phyloP scores from a whole-genome alignment of 92 coral and sea anemone species.

The Plumapathes pennacea region DNA sequence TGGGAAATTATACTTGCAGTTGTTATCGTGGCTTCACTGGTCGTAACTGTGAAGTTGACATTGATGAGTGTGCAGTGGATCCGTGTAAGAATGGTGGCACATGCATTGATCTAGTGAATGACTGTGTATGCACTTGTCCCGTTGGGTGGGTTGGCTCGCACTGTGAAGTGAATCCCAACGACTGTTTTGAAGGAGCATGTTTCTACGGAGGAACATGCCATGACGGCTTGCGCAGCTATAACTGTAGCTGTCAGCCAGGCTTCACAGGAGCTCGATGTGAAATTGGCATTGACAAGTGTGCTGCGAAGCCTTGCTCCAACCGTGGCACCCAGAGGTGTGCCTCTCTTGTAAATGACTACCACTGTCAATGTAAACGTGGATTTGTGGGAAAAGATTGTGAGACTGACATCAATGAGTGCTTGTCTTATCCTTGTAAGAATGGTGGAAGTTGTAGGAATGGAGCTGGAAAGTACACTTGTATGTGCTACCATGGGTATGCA shows the following conservation, averaged over 20 bases:
- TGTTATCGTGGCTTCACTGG: constrained; percentile 88
- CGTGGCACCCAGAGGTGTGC: constrained; percentile 79
- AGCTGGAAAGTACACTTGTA: constrained; percentile 79
- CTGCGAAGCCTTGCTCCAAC: constrained; percentile 76
- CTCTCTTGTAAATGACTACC: constrained; percentile 63
- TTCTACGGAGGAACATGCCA: constrained; percentile 80
- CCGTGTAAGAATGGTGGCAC: constrained; percentile 76
- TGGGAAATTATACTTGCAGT: constrained; percentile 73
- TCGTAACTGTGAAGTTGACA: constrained; percentile 69
- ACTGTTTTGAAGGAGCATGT: constrained; percentile 79
- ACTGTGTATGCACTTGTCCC: constrained; percentile 74
- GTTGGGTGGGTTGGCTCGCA: constrained; percentile 76
- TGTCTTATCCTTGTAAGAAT: constrained; percentile 84
- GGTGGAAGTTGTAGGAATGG: constrained; percentile 76
- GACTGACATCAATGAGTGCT: constrained; percentile 79
- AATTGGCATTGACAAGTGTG: constrained; percentile 83
- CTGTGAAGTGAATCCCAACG: constrained; percentile 76
- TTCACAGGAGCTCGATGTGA: constrained; percentile 83
- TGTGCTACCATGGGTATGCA: constrained; percentile 75
- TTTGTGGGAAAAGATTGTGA: constrained; percentile 77
- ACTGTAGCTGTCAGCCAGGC: constrained; percentile 73
- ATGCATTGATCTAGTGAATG: constrained; percentile 82
- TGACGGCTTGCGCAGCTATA: constrained; percentile 71
- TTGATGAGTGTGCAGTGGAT: constrained; percentile 72
- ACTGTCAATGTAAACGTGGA: constrained; percentile 80